phyloP scores from a whole-genome alignment of 2,113 vertebrate genomes.

The Erythrolamprus reginae region DNA sequence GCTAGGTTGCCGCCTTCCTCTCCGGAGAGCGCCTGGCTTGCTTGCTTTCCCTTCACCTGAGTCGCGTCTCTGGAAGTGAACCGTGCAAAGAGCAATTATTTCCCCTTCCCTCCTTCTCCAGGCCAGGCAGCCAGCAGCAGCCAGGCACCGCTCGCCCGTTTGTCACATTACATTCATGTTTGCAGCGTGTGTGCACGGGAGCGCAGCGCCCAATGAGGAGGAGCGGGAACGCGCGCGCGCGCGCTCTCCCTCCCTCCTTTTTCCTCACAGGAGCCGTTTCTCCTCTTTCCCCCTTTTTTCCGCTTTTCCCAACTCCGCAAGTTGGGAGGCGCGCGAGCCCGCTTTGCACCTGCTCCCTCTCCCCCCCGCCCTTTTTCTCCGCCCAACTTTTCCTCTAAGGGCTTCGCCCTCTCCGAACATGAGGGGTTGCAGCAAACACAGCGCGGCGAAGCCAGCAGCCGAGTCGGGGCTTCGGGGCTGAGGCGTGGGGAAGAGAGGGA shows the following conservation, averaged over 20 bases:
- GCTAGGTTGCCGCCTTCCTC: too few relatives aligned
- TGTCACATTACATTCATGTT: background rate
- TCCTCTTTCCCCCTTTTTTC: background rate
- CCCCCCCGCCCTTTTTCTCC: background rate
- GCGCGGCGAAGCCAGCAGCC: background rate
- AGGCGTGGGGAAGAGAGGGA: background rate
- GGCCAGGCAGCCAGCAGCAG: background rate
- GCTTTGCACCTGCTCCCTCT: background rate
- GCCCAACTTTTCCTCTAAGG: background rate
- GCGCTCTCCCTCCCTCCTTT: background rate
- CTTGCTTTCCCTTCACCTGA: background rate
- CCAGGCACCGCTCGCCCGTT: background rate
- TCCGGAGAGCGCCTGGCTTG: background rate
- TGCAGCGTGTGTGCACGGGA: background rate
- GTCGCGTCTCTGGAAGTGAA: constrained; percentile 1
- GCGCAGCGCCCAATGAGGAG: background rate
- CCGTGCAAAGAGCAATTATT: background rate
- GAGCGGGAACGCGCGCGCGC: background rate
- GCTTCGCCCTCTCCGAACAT: background rate
- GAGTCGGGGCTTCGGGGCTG: constrained; percentile 26
- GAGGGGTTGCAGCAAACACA: background rate
- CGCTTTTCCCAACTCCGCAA: background rate
- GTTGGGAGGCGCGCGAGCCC: background rate
- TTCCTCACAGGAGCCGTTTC: background rate
- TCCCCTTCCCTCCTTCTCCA: background rate